Base-by-base conservation (phyloP, 1,140 invertebrate genomes). In the Euglossa dilemma region DNA sequence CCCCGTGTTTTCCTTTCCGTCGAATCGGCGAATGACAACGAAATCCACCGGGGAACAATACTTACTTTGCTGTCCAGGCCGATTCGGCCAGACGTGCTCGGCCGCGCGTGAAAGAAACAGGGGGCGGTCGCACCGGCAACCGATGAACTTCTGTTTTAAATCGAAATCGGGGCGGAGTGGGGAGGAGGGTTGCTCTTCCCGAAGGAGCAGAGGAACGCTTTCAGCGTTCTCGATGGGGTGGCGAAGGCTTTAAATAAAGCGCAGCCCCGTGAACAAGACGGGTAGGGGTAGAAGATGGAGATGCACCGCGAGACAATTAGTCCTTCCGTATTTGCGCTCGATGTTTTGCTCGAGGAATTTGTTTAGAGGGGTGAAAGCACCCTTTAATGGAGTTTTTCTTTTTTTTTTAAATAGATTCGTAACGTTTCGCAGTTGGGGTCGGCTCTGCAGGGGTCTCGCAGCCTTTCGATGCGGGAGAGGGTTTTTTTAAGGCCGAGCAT, bases 1-100 rank as follows among this genome's bases (percentile, higher is more conserved):
- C n/a, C 23, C 43, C 6, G 59, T 86, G 85, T 87, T 87, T 87
- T 87, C 69, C 80, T 87, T 83, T 86, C 74, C 85, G 61, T 73
- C 84, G 85, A 86, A 83, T 82, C 85, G 74, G 14, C 78, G 78
- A 80, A 80, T 80, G 50, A 66, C 52, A 75, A 81, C 50, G 61
- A 75, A 81, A 75, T 81, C 43, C 72, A 75, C 71, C 28, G 25
- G 61, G 79, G 79, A 75, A 67, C 72, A 66, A 66, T 81, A 66
- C 61, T 75, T 81, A 66, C 79, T 56, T 75, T 66, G 25, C 71
- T 66, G 71, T 66, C 52, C 79, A 47, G 59, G 71, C 50, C 28
- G 36, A 63, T 45, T 73, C 70, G 23, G 0, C 7, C 18, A 47
- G 61, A 47, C 70, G 36, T 64, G 79, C n/a, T n/a, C 61, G 61